Percentiles rank a stretch among this genome's conserved stretches.
These are phyloP conservation scores for Autographa pulchrina DNA, from an alignment of 2,888 invertebrate species.

Conservation along the genomic window DNA sequence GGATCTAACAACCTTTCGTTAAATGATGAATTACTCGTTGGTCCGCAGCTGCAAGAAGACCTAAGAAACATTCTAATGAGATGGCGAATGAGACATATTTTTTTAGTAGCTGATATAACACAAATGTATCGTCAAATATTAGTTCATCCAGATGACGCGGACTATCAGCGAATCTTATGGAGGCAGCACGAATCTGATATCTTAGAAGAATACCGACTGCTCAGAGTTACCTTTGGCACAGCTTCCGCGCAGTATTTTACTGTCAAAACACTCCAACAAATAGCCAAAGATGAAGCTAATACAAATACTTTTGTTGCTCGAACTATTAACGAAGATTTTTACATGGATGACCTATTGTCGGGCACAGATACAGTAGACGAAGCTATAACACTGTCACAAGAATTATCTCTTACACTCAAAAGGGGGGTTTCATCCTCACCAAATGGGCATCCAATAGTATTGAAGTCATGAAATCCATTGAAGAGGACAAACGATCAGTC, in stretches of 20 bases:
- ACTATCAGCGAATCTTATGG: slow-evolving; percentile 14
- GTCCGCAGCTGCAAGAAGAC: slow-evolving; percentile 49
- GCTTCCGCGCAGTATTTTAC: slow-evolving; percentile 36
- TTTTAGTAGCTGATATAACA: slow-evolving; percentile 52
- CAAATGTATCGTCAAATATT: slow-evolving; percentile 61
- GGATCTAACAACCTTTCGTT: slow-evolving; percentile 33
- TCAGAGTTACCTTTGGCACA: slow-evolving; percentile 41
- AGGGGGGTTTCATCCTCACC: not conserved
- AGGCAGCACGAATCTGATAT: slow-evolving; percentile 12
- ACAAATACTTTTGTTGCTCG: not conserved
- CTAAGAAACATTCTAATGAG: slow-evolving; percentile 51
- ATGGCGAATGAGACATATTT: slow-evolving; percentile 52
- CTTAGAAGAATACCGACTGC: slow-evolving; percentile 21
- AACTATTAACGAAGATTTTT: not conserved
- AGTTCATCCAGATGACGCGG: slow-evolving; percentile 31
- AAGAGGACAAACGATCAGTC: not conserved
- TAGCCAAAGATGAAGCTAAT: slow-evolving; percentile 20
- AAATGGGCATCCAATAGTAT: slow-evolving; percentile 9
- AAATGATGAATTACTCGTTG: slow-evolving; percentile 52
- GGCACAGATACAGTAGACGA: not conserved
- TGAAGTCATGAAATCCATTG: not conserved
- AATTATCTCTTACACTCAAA: not conserved
- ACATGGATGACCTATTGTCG: slow-evolving; percentile 9
- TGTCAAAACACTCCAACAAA: slow-evolving; percentile 11
- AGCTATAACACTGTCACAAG: not conserved